Base-by-base conservation (phyloP, 2,888 invertebrate species). In the Athrips mouffetella region DNA sequence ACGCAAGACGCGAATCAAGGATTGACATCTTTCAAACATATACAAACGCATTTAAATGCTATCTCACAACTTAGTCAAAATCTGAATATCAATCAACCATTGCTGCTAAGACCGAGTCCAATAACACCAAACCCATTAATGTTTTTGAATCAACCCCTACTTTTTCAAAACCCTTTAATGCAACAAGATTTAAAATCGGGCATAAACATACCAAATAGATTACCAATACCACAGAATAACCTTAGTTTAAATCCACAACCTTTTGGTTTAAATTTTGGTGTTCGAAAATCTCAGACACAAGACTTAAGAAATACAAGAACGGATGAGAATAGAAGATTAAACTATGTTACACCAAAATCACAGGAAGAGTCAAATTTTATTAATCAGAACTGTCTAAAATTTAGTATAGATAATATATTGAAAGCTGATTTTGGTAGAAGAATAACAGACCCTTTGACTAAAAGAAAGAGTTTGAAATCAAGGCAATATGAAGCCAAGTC, bases 371-470 rank as follows among this genome's bases (percentile, higher is more conserved):
- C 81, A 0, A 76, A 88, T 49, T 80, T 77, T 7, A 84, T 87
- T 0, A 90, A 91, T 53, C 91, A 91, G 53, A 86, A 86, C 40
- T 90, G 90, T 59, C 75, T 96, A 23, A 93, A 94, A 60, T 96
- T 96, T 83, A 95, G 95, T 67, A 95, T 96, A 71, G 94, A 94
- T 65, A 96, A 96, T 76, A 96, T 96, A 53, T 79, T 96, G 18
- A 92, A 94, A 66, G 96, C 96, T 0, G 96, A 96, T 72, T 96
- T 96, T 59, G 96, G 96, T 0, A 87, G 93, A 23, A 71, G 92
- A 39, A 92, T 92, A 29, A 92, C 92, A 0, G 92, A 93, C 64
- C 94, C 93, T 8, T 80, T 94, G 47, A 89, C 90, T 42, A 93
- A 91, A 52, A 85, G 91, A 49, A 92, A 91, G 62, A 73, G 75